phyloP scores from a whole-genome alignment of 2,888 invertebrate genomes.

The Watsonalla cultraria region DNA sequence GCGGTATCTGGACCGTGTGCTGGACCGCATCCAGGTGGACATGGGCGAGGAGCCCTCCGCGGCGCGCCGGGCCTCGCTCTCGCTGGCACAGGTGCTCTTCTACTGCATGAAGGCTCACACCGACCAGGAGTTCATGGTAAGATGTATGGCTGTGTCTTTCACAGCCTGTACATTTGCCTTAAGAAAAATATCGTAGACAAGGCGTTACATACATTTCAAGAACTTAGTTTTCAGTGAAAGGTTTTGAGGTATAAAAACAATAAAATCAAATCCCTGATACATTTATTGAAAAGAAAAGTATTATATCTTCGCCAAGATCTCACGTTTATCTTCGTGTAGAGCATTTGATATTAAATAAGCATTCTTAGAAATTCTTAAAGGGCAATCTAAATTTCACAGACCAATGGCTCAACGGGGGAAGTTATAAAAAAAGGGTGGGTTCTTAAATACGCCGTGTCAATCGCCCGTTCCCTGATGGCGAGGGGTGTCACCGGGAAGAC shows the following conservation, averaged over 20 bases:
- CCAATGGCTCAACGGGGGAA: conserved; percentile 27
- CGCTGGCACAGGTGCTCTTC: conserved; percentile 29
- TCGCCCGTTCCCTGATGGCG: conserved; percentile 29
- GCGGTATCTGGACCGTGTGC: conserved; percentile 31
- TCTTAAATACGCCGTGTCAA: conserved; percentile 20
- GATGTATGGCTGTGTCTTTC: conserved; percentile 1
- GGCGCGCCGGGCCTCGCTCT: conserved; percentile 18
- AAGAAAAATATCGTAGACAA: neutral
- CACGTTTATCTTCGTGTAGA: too few relatives aligned
- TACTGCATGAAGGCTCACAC: conserved; percentile 29
- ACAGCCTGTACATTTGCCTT: too few relatives aligned
- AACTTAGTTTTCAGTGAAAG: too few relatives aligned
- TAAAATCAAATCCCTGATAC: too few relatives aligned
- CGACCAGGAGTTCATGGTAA: conserved; percentile 26
- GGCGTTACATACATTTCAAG: too few relatives aligned
- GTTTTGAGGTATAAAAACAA: too few relatives aligned
- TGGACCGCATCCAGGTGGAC: conserved; percentile 24
- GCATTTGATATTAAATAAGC: too few relatives aligned
- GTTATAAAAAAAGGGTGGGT: conserved; percentile 26
- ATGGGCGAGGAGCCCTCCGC: conserved; percentile 7
- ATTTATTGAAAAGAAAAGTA: too few relatives aligned
- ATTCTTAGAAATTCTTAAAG: too few relatives aligned
- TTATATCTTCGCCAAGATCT: too few relatives aligned
- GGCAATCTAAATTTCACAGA: conserved; percentile 2
- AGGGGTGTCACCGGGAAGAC: conserved; percentile 20